phyloP scores from a whole-genome alignment of 2,888 invertebrate species.

The Mylabris sibirica region DNA sequence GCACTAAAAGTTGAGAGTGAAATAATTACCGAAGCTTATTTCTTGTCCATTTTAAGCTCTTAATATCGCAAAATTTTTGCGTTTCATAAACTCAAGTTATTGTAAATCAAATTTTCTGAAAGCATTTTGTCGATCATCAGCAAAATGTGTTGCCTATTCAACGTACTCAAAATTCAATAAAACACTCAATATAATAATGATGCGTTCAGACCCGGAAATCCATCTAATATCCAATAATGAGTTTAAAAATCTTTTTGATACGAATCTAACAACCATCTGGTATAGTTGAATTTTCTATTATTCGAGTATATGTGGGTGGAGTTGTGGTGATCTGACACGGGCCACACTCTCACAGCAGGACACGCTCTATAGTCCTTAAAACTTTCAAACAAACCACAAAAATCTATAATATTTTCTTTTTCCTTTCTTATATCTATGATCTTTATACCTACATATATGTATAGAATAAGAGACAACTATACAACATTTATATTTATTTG shows the following conservation, averaged over 20 bases:
- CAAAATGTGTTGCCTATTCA: background rate
- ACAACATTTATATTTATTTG: conserved; percentile 44
- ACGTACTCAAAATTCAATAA: background rate
- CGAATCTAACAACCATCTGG: background rate
- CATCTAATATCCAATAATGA: background rate
- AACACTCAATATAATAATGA: too few relatives aligned
- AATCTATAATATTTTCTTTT: background rate
- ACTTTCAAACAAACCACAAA: conserved; percentile 54
- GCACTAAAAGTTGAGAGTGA: too few relatives aligned
- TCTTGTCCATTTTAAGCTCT: too few relatives aligned
- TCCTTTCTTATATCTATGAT: background rate
- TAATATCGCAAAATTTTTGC: too few relatives aligned
- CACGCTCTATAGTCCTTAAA: conserved; percentile 49
- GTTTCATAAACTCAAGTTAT: too few relatives aligned
- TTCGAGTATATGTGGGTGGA: background rate
- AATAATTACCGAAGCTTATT: too few relatives aligned
- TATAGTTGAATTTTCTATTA: background rate
- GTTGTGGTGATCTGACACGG: conserved; percentile 47
- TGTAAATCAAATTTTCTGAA: too few relatives aligned
- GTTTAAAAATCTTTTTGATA: background rate
- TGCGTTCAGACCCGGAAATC: background rate
- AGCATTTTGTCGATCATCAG: background rate
- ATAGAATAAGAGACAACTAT: conserved; percentile 14
- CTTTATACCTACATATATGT: background rate
- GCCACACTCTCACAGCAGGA: conserved; percentile 51